A percentile compares a stretch with the other conserved stretches of the same genome.
These are phyloP conservation scores for Centruroides vittatus DNA, from an alignment of 1,140 invertebrate genomes.

Conservation along the genomic window DNA sequence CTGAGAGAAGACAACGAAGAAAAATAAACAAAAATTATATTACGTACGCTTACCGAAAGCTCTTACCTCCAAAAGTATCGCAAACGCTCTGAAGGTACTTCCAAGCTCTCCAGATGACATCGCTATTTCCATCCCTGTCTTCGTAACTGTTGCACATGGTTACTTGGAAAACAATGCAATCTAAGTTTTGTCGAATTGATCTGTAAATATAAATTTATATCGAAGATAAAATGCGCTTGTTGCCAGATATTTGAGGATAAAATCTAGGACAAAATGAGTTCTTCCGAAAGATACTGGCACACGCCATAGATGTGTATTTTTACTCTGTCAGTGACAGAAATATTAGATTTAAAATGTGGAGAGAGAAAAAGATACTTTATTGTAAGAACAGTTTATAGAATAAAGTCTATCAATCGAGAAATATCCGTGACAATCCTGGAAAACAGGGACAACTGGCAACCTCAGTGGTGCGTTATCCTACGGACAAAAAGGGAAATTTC, in stretches of 20 bases:
- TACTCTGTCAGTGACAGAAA: not conserved
- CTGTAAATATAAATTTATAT: not conserved
- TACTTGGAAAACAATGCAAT: constrained; percentile 11
- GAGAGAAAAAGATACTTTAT: no score
- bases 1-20: not conserved
- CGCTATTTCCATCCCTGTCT: constrained; percentile 1
- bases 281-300: no score
- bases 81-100: constrained; percentile 13
- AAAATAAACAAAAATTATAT: no score
- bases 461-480: not conserved
- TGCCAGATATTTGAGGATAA: not conserved
- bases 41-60: no score
- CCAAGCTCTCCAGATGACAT: constrained; percentile 8
- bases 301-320: no score
- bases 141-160: not conserved
- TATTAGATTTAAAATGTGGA: not conserved
- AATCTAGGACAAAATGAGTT: no score
- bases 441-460: not conserved
- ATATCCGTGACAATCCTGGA: not conserved
- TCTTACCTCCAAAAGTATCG: constrained; percentile 11
- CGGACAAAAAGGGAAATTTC: not conserved
- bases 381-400: not conserved
- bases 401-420: not conserved
- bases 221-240: not conserved
- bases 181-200: constrained; percentile 1